These are phyloP conservation scores for Stigmatopora argus DNA, from an alignment of 2,113 vertebrate genomes.

Conservation along the genomic window DNA sequence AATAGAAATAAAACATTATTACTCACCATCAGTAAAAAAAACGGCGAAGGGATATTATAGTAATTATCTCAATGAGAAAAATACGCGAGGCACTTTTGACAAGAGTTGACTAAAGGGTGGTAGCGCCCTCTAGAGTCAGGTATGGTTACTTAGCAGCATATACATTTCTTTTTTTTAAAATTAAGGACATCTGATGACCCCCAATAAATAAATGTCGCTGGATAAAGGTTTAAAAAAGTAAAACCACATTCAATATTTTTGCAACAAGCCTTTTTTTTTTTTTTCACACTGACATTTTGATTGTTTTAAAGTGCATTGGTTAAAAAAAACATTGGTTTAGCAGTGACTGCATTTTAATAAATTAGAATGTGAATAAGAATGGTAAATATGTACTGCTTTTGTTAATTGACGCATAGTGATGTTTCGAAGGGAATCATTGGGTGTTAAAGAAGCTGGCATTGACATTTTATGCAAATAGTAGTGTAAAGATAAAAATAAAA, in stretches of 20 bases:
- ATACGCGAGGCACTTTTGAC: background rate
- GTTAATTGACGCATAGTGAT: background rate
- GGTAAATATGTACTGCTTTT: no score
- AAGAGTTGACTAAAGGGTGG: constrained; percentile 10
- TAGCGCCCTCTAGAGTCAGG: constrained; percentile 49
- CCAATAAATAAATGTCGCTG: no score
- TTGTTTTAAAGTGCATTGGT: no score
- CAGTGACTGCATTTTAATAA: no score
- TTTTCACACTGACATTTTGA: no score
- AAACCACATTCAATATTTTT: no score
- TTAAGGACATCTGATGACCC: no score
- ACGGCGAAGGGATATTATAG: constrained; percentile 19
- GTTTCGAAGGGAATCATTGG: background rate
- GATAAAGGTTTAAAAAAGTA: no score
- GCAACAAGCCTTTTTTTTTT: no score
- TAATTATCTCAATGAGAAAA: constrained; percentile 10
- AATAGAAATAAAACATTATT: constrained; percentile 9
- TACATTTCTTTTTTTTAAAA: no score
- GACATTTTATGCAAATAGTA: background rate
- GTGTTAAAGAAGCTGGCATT: background rate
- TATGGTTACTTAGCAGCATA: background rate
- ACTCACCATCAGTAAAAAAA: constrained; percentile 7
- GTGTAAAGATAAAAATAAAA: background rate
- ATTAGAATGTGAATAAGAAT: no score
- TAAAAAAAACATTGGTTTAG: no score